These are phyloP conservation scores for Heptranchias perlo DNA, from an alignment of 2,113 vertebrate species.

Conservation along the genomic window DNA sequence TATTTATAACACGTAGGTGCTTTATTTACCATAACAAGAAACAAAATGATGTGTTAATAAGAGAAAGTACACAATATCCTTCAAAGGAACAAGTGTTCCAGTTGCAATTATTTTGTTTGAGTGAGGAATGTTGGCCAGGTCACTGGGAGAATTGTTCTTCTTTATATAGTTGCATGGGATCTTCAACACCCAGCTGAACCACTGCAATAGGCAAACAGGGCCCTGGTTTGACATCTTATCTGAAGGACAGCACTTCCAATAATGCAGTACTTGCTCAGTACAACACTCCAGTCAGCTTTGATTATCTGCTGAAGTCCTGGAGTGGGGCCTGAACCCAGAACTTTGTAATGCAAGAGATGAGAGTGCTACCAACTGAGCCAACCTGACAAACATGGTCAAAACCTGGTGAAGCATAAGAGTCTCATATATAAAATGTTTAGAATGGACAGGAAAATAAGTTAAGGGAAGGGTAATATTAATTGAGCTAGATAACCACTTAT, in stretches of 20 bases:
- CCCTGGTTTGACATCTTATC: neutral
- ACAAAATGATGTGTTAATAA: neutral
- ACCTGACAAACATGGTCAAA: neutral
- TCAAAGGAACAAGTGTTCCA: neutral
- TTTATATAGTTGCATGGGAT: neutral
- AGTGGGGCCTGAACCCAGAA: neutral
- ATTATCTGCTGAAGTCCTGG: neutral
- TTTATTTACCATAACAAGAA: neutral
- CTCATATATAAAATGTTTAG: neutral
- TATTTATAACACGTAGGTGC: neutral
- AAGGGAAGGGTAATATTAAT: neutral
- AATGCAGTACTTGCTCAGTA: neutral
- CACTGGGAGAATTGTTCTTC: neutral
- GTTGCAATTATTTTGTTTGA: neutral
- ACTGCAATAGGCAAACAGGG: neutral
- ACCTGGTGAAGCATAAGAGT: neutral
- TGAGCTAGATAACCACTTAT: too few species aligned
- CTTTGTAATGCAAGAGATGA: neutral
- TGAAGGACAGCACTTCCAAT: neutral
- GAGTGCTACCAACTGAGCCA: neutral
- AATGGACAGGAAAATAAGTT: neutral
- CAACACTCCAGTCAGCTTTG: neutral
- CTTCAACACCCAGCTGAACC: neutral
- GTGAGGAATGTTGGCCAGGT: too few species aligned
- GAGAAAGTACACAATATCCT: neutral